A percentile compares a stretch with the other conserved stretches of the same genome.
These are phyloP conservation scores for Coccyzus lansbergi DNA, from an alignment of 2,797 vertebrate genomes.

Conservation along the genomic window DNA sequence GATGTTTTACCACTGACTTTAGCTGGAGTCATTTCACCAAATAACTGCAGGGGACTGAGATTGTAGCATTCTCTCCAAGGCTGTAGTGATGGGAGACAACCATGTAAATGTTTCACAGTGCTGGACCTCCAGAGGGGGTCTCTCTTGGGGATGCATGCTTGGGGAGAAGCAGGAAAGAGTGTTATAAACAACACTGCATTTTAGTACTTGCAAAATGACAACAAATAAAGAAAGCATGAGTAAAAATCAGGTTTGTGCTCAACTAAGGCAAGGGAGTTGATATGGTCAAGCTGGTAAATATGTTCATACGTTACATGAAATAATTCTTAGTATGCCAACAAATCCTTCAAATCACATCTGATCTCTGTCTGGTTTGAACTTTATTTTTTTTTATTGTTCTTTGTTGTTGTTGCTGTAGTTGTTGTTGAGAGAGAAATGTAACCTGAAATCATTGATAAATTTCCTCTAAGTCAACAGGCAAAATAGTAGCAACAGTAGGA, in stretches of 20 bases:
- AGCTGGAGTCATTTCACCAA: constrained; percentile 60
- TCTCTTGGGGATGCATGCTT: constrained; percentile 29
- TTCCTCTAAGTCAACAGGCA: not conserved
- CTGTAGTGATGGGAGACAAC: constrained; percentile 50
- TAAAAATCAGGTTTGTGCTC: not conserved
- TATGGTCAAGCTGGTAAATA: not conserved
- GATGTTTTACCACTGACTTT: constrained; percentile 69
- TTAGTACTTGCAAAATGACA: not conserved
- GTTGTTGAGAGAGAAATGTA: not conserved
- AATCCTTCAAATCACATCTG: not conserved
- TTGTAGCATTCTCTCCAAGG: constrained; percentile 56
- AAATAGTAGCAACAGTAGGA: not conserved
- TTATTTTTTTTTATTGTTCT: not conserved
- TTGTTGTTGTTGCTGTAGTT: not conserved
- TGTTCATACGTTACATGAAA: not conserved
- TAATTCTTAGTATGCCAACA: not conserved
- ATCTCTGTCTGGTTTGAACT: not conserved
- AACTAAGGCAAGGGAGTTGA: not conserved
- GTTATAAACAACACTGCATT: not conserved
- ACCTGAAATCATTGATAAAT: not conserved
- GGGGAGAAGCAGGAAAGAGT: constrained; percentile 11
- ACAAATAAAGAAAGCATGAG: not conserved
- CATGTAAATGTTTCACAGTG: constrained; percentile 29
- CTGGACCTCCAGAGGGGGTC: not conserved
- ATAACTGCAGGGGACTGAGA: constrained; percentile 51